Conservation (phyloP, 1,140 invertebrate genomes). For the Hylaeus volcanicus region DNA sequence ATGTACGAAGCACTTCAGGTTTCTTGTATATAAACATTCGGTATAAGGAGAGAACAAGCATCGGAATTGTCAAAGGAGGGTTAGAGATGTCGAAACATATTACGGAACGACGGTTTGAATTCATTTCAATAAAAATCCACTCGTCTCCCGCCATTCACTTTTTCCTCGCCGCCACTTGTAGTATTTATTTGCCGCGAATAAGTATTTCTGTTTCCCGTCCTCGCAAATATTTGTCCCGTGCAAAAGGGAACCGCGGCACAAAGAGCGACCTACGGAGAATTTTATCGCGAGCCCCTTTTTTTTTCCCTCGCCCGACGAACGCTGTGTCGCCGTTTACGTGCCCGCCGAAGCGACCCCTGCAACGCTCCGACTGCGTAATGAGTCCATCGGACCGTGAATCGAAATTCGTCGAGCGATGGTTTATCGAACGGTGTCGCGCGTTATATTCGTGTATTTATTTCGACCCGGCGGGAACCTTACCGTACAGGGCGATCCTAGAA, state of each 20-base stretch:
- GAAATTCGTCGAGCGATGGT: constrained; percentile 13
- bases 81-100: too few species aligned
- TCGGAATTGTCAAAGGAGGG: too few species aligned
- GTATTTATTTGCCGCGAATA: constrained; percentile 46
- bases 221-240: constrained; percentile 40
- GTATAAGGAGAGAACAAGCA: too few species aligned
- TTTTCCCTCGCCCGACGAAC: not conserved
- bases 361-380: not conserved
- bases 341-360: constrained; percentile 17
- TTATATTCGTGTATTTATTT: not conserved
- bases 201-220: constrained; percentile 40
- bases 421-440: constrained; percentile 13
- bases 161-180: not conserved
- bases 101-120: not conserved
- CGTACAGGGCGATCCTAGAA: too few species aligned
- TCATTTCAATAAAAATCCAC: not conserved
- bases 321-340: constrained; percentile 35
- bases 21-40: too few species aligned
- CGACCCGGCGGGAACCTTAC: not conserved
- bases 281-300: constrained; percentile 10
- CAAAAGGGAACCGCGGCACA: not conserved
- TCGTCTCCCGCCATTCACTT: not conserved
- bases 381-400: constrained; percentile 25
- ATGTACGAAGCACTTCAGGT: too few species aligned
- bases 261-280: constrained; percentile 29